phyloP scores from a whole-genome alignment of 2,888 invertebrate genomes.

The Nasonovia ribisnigri region DNA sequence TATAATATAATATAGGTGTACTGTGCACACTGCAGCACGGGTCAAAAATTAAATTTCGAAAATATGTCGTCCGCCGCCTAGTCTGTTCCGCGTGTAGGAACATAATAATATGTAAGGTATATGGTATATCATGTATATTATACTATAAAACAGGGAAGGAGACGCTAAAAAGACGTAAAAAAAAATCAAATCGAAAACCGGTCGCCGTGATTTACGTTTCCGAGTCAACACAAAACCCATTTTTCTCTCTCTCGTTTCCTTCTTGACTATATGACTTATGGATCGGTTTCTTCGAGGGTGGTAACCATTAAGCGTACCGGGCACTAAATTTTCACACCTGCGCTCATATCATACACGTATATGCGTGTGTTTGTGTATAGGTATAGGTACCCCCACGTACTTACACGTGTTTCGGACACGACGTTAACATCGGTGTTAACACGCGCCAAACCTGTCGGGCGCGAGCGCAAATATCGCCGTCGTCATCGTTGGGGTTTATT shows the following conservation, averaged over 20 bases:
- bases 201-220: conserved; percentile 61
- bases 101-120: not conserved
- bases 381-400: conserved; percentile 55
- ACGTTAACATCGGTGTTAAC: conserved; percentile 63
- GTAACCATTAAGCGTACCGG: conserved; percentile 48
- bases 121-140: not conserved
- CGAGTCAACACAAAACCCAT: conserved; percentile 45
- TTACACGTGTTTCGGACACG: conserved; percentile 61
- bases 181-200: conserved; percentile 41
- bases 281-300: conserved; percentile 59
- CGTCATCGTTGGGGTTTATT: not conserved
- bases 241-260: conserved; percentile 10
- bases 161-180: not conserved
- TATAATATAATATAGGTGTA: not conserved
- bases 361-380: not conserved
- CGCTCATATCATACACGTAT: conserved; percentile 10
- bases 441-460: conserved; percentile 52
- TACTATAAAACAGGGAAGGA: not conserved
- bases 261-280: conserved; percentile 47
- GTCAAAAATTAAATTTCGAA: not conserved
- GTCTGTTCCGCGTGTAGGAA: not conserved
- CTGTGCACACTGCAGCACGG: not conserved
- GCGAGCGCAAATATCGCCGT: conserved; percentile 11
- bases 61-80: not conserved
- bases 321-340: conserved; percentile 57